Conservation (phyloP, 2,797 vertebrate genomes). For the Galaxias olidus region DNA sequence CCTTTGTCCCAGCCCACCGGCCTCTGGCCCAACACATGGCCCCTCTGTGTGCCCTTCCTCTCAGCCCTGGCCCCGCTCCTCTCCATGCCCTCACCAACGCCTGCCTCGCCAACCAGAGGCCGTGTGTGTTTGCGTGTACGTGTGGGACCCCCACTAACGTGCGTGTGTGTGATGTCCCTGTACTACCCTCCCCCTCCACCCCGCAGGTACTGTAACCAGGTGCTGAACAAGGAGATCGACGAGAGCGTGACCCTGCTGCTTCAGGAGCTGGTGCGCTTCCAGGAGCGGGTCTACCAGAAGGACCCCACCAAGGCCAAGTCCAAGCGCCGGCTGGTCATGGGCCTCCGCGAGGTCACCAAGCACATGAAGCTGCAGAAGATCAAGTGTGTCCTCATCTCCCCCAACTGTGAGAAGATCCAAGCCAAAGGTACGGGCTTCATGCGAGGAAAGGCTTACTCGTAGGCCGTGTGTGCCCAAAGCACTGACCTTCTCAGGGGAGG, state of each 20-base stretch:
- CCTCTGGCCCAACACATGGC: conserved; percentile 54
- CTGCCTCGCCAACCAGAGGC: neutral
- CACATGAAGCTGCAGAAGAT: conserved; percentile 98
- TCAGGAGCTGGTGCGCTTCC: conserved; percentile 97
- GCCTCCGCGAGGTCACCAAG: conserved; percentile 96
- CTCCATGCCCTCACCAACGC: conserved; percentile 37
- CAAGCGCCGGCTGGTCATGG: conserved; percentile 96
- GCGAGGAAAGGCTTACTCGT: neutral
- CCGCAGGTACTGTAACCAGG: conserved; percentile 97
- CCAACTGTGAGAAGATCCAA: conserved; percentile 99
- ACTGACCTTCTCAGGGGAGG: too few species aligned
- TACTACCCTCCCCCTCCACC: too few species aligned
- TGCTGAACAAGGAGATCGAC: conserved; percentile 98
- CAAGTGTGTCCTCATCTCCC: conserved; percentile 97
- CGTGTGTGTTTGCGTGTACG: too few species aligned
- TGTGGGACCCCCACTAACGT: neutral
- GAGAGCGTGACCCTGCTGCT: conserved; percentile 93
- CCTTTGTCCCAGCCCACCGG: conserved; percentile 66
- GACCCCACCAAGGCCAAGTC: conserved; percentile 94
- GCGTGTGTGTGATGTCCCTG: conserved; percentile 1
- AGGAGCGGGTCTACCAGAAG: conserved; percentile 94
- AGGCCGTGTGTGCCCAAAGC: too few species aligned
- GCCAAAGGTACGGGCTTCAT: conserved; percentile 84
- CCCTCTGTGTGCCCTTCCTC: conserved; percentile 58
- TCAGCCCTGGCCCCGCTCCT: conserved; percentile 30